phyloP scores from a whole-genome alignment of 2,888 invertebrate species.

The Venusia cambrica region DNA sequence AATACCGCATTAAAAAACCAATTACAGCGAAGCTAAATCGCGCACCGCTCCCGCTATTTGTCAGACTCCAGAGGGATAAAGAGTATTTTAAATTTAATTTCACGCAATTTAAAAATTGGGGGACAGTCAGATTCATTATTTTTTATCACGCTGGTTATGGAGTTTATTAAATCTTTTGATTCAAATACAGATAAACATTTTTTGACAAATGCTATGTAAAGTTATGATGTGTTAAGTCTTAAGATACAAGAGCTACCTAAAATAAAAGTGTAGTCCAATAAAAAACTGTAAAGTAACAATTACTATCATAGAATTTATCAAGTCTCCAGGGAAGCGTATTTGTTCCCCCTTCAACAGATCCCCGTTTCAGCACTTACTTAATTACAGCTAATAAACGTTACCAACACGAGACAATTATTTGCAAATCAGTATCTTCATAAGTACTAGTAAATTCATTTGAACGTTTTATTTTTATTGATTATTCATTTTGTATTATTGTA shows the following conservation, averaged over 20 bases:
- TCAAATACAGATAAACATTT: too few relatives aligned
- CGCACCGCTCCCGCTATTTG: constrained; percentile 73
- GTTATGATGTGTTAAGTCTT: too few relatives aligned
- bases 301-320: constrained; percentile 11
- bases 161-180: constrained; percentile 50
- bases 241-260: too few relatives aligned
- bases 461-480: too few relatives aligned
- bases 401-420: neutral
- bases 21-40: constrained; percentile 79
- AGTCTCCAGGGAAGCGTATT: constrained; percentile 33
- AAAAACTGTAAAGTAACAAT: constrained; percentile 2
- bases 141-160: constrained; percentile 62
- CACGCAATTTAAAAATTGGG: constrained; percentile 77
- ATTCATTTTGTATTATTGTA: too few relatives aligned
- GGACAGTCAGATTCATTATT: constrained; percentile 60
- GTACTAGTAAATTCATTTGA: too few relatives aligned
- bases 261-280: too few relatives aligned
- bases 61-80: constrained; percentile 77
- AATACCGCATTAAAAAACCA: constrained; percentile 79
- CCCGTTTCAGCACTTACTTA: constrained; percentile 38
- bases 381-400: constrained; percentile 34
- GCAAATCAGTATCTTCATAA: constrained; percentile 12
- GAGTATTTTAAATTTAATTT: constrained; percentile 80
- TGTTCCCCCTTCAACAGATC: constrained; percentile 29
- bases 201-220: too few relatives aligned